Conservation (phyloP, 2,113 vertebrate species). For the Pteronura brasiliensis region DNA sequence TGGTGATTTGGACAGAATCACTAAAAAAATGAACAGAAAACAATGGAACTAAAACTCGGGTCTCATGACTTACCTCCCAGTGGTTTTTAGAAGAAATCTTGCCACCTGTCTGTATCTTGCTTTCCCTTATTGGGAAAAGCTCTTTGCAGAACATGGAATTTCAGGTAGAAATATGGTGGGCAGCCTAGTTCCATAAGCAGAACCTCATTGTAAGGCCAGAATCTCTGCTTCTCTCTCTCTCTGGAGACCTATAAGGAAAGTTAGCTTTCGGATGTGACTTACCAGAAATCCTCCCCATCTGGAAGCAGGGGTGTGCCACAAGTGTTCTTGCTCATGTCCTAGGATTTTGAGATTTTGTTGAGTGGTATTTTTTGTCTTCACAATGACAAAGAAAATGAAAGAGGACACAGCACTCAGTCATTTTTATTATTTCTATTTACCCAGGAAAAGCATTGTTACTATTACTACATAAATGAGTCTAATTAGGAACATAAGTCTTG, state of each 20-base stretch:
- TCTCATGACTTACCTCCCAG: background rate
- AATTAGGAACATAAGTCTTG: conserved; percentile 55
- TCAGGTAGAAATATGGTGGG: background rate
- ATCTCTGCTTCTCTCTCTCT: background rate
- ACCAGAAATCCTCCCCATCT: background rate
- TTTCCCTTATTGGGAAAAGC: background rate
- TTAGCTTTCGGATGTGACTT: background rate
- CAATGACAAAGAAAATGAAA: background rate
- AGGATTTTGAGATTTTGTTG: background rate
- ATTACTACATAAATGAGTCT: conserved; percentile 22
- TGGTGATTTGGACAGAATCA: conserved; percentile 3
- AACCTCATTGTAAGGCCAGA: background rate
- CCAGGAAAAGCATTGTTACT: background rate
- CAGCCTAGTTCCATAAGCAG: background rate
- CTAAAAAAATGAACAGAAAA: conserved; percentile 17
- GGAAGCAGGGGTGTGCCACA: background rate
- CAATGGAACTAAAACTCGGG: background rate
- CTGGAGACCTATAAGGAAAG: background rate
- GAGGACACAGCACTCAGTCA: background rate
- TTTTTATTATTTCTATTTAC: background rate
- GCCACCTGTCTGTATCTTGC: background rate
- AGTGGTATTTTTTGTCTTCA: background rate
- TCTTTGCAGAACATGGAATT: background rate
- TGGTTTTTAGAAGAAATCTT: background rate
- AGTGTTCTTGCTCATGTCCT: background rate